These are phyloP conservation scores for Lithobates sylvaticus DNA, from an alignment of 2,797 vertebrate species.

Conservation along the genomic window DNA sequence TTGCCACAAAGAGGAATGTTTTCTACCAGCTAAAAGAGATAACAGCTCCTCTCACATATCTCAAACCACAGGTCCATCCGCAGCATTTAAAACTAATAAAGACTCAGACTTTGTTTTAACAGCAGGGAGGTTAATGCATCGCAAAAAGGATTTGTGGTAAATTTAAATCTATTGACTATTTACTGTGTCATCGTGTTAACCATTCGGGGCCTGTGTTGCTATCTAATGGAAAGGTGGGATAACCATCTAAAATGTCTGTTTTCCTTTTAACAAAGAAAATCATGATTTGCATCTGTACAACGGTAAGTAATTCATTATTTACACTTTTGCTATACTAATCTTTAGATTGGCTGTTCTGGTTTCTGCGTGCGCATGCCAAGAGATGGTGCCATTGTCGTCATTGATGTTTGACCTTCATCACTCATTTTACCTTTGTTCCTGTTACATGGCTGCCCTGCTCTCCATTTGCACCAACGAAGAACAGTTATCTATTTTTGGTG, in stretches of 20 bases:
- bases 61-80: slow-evolving; percentile 62
- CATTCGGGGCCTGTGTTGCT: background rate
- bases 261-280: too few species aligned
- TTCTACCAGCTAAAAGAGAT: slow-evolving; percentile 61
- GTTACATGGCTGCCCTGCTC: too few species aligned
- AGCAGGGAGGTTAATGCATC: slow-evolving; percentile 59
- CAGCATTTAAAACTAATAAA: slow-evolving; percentile 63
- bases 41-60: slow-evolving; percentile 63
- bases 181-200: slow-evolving; percentile 45
- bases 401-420: too few species aligned
- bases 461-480: too few species aligned
- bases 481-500: too few species aligned
- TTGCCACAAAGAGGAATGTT: slow-evolving; percentile 62
- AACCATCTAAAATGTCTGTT: background rate
- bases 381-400: too few species aligned
- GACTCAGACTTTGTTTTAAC: slow-evolving; percentile 61
- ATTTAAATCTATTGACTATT: slow-evolving; percentile 47
- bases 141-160: slow-evolving; percentile 56
- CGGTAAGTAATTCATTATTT: too few species aligned
- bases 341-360: too few species aligned
- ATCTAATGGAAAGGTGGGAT: background rate
- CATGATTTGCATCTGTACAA: too few species aligned
- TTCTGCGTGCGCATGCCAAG: too few species aligned
- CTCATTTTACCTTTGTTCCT: too few species aligned
- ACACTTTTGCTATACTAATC: too few species aligned